Evolutionary conservation across 1,140 invertebrate species (phyloP), one percentile per base, ranked within the genome.

Genomic region (Andrena cerasifolii): DNA sequence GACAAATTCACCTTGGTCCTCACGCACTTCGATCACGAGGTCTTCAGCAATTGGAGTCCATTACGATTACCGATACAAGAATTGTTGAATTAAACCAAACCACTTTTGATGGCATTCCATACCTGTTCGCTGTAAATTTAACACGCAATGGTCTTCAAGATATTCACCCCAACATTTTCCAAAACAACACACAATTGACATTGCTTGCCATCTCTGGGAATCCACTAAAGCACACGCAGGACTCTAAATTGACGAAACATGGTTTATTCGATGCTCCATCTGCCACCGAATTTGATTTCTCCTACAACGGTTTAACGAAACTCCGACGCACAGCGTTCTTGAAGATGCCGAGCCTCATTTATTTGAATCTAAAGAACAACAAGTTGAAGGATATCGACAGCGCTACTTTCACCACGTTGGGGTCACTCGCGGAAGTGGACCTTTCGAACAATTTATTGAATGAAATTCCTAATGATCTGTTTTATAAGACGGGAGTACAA

Each of bases 141-240:
- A 95, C 95, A 0, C 93, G 94, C 80, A 95, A 95, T 62, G 93
- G 93, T 54, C 90, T 96, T 21, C 92, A 94, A 36, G 92, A 92
- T 31, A 90, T 96, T 28, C 94, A 95, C 81, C 94, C 95, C 0
- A 94, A 96, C 75, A 94, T 94, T 1, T 96, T 96, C 88, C 92
- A 93, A 3, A 94, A 93, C 62, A 95, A 95, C 82, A 94, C 93
- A 49, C 94, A 95, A 79, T 87, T 96, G 12, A 93, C 94, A 45
- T 90, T 95, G 36, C 87, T 96, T 1, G 94, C 94, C n/a, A 94
- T 96, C 26, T 94, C 95, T 10, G 94, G 94, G 40, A 96, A 96
- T 84, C 94, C 95, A 40, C 89, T 95, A n/a, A 94, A 93, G 56
- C 91, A 93, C 71, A 91, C 91, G 6, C 91, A 92, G 51, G 88